Percentiles rank a stretch among this genome's conserved stretches.
Conservation (phyloP, 2,113 vertebrate species). For the Epinephelus cyanopodus region DNA sequence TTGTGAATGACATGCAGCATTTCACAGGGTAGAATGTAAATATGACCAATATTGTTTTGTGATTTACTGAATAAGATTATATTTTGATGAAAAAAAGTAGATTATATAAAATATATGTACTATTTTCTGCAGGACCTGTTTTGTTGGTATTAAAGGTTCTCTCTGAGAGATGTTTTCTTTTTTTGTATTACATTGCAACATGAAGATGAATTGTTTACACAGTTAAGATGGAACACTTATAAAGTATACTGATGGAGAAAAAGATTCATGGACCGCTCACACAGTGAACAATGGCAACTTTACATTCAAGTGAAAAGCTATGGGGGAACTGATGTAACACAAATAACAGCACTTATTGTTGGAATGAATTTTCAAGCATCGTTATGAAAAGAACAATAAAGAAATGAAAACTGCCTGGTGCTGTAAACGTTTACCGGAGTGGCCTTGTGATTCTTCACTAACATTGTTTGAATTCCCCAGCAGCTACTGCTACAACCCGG, state of each 20-base stretch:
- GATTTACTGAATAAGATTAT: constrained; percentile 36
- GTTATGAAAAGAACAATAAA: not conserved
- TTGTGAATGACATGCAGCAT: constrained; percentile 6
- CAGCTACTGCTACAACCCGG: not conserved
- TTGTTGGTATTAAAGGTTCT: constrained; percentile 42
- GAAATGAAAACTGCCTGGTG: not conserved
- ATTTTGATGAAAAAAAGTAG: constrained; percentile 53
- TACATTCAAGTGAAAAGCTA: not conserved
- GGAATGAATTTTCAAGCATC: no score
- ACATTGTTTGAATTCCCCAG: not conserved
- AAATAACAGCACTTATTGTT: no score
- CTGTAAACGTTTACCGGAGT: not conserved
- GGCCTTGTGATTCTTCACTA: not conserved
- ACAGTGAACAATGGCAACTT: not conserved
- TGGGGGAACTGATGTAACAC: no score
- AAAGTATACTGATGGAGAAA: not conserved
- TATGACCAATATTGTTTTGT: constrained; percentile 37
- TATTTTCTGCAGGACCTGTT: not conserved
- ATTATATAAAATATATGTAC: constrained; percentile 6
- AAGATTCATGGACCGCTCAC: not conserved
- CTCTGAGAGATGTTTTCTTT: not conserved
- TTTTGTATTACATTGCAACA: constrained; percentile 6
- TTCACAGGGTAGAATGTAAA: constrained; percentile 51
- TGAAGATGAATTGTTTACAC: not conserved
- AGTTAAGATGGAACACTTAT: not conserved